Base-by-base conservation (phyloP, 2,797 vertebrate genomes). In the Lutjanus argentimaculatus region DNA sequence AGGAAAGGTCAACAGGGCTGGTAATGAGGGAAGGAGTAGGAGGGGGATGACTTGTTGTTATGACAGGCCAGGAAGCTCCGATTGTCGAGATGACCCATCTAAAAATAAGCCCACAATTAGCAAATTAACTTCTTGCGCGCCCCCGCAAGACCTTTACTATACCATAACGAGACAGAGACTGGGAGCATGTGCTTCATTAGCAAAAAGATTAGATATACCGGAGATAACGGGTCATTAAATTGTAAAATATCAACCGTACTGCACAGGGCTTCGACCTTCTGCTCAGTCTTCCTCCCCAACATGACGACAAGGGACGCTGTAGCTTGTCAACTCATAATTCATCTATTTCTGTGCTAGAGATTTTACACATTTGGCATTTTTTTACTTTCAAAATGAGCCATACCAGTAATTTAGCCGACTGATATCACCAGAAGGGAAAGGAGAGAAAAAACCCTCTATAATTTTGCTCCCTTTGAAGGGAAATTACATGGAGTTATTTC, bases 1-100 rank as follows among this genome's bases (percentile, higher is more conserved):
- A 70, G 48, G 80, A 94, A 94, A 95, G 93, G 93, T 94, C 89
- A 94, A 88, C 82, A 79, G 76, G 76, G 88, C 81, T 79, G 84
- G 61, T 90, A 92, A 94, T 93, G 88, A 93, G 86, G 77, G 67
- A 80, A 88, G 25, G 83, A 89, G 85, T 83, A 25, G 85, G 89
- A 83, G 86, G 85, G 78, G 75, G 79, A 63, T 16, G 63, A 68
- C 84, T 79, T 89, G 79, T 77, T 87, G 73, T 88, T 88, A 90
- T 82, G 83, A 85, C 82, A 83, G 75, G 55, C 64, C 76, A 84
- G 82, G 83, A 85, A 85, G 85, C 77, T 48, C 25, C 19, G 12
- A 77, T 67, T 85, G 21, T 83, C 67, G 66, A 62, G 85, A 91
- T 89, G 92, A 89, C 61, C 69, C 1, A 19, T 86, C 85, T 89